Evolutionary conservation across 2,113 vertebrate genomes (phyloP).

Genomic region (Ceyx margarethae): DNA sequence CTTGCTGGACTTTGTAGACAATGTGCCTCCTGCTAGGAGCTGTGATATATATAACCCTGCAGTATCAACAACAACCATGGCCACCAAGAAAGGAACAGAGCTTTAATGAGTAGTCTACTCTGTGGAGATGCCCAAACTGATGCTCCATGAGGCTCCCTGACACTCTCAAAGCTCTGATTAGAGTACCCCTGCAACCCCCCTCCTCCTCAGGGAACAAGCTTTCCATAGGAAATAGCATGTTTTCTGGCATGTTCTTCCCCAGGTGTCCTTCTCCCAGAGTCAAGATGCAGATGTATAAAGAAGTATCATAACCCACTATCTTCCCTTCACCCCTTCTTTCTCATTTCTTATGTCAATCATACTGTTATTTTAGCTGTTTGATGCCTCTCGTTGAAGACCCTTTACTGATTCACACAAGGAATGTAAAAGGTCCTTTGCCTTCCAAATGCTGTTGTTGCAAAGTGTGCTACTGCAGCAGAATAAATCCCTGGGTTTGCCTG

Average conservation of each 20-base stretch:
- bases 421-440: neutral
- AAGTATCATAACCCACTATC: neutral
- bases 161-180: neutral
- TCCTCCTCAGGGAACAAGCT: neutral
- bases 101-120: rapidly evolving
- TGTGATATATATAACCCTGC: neutral
- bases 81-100: neutral
- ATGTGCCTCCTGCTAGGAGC: no score
- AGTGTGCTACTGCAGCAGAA: neutral
- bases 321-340: neutral
- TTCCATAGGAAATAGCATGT: neutral
- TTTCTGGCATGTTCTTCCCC: neutral
- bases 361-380: neutral
- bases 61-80: rapidly evolving
- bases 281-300: neutral
- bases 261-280: neutral
- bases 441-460: neutral
- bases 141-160: neutral
- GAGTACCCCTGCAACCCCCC: neutral
- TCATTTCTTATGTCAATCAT: neutral
- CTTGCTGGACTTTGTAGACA: neutral
- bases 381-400: neutral
- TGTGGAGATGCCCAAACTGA: neutral
- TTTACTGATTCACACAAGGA: neutral
- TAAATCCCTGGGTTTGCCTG: neutral